phyloP scores from a whole-genome alignment of 1,140 invertebrate genomes.

The Zaprionus africanus region DNA sequence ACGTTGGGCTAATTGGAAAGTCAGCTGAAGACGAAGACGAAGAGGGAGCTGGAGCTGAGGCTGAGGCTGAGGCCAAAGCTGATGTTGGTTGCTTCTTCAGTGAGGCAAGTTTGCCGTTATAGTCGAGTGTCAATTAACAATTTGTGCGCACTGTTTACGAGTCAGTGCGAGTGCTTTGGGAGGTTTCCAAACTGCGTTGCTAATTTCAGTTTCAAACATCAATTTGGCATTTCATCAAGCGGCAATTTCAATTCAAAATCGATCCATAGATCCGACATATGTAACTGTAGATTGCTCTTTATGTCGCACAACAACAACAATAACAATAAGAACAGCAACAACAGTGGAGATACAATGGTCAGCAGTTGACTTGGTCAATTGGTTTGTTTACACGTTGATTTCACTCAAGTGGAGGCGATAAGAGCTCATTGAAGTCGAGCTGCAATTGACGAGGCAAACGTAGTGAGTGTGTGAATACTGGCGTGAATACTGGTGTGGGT shows the following conservation, averaged over 20 bases:
- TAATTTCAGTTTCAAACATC: background rate
- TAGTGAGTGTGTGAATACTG: conserved; percentile 33
- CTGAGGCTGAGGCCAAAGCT: background rate
- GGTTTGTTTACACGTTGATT: conserved; percentile 58
- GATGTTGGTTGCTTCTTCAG: background rate
- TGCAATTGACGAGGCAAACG: conserved; percentile 60
- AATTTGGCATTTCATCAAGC: background rate
- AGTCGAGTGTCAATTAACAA: conserved; percentile 74
- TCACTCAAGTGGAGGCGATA: conserved; percentile 56
- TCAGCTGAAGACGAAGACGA: conserved; percentile 17
- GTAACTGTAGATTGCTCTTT: background rate
- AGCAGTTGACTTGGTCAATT: conserved; percentile 50
- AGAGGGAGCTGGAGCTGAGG: background rate
- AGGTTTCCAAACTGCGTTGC: background rate
- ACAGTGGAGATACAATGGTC: background rate
- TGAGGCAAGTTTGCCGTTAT: conserved; percentile 44
- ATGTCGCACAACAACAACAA: background rate
- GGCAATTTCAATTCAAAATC: background rate
- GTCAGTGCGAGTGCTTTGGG: background rate
- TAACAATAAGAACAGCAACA: background rate
- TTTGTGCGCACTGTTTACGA: conserved; percentile 65
- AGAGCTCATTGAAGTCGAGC: conserved; percentile 52
- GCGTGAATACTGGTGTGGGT: conserved; percentile 1
- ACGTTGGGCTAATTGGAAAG: conserved; percentile 38
- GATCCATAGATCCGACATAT: background rate